phyloP scores from a whole-genome alignment of 1,140 invertebrate species.

The Aphelenchoides besseyi region DNA sequence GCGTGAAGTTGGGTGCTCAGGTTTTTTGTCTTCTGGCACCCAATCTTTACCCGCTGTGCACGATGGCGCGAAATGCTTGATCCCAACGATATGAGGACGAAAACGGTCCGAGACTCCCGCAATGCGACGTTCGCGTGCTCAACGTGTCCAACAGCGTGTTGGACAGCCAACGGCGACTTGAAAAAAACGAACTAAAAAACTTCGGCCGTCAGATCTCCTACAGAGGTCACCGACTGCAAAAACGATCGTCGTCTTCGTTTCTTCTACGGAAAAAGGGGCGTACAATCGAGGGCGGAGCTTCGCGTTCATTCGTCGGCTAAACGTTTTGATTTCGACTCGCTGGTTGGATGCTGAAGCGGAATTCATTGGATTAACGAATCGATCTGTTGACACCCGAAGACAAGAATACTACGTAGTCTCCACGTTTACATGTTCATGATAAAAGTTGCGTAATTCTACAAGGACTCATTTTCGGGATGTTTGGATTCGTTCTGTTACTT shows the following conservation, averaged over 20 bases:
- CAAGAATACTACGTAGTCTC: no score
- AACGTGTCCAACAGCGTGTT: not conserved
- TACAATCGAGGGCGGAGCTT: not conserved
- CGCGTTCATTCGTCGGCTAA: constrained; percentile 9
- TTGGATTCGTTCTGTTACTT: no score
- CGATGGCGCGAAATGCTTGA: no score
- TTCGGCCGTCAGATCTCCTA: not conserved
- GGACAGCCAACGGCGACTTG: not conserved
- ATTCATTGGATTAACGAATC: no score
- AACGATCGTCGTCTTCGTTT: not conserved
- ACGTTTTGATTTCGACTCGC: no score
- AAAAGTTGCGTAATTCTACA: no score
- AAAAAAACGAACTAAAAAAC: not conserved
- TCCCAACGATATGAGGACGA: not conserved
- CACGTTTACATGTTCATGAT: no score
- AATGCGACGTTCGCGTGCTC: not conserved
- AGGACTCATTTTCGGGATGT: no score
- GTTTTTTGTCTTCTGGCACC: no score
- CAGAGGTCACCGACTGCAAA: not conserved
- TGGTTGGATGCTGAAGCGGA: no score
- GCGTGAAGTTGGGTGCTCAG: not conserved
- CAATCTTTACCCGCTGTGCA: no score
- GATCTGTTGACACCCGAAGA: no score
- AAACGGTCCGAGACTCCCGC: constrained; percentile 4
- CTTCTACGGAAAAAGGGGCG: not conserved